Evolutionary conservation across 1,140 invertebrate species (phyloP).

Genomic region (Heliothis virescens): DNA sequence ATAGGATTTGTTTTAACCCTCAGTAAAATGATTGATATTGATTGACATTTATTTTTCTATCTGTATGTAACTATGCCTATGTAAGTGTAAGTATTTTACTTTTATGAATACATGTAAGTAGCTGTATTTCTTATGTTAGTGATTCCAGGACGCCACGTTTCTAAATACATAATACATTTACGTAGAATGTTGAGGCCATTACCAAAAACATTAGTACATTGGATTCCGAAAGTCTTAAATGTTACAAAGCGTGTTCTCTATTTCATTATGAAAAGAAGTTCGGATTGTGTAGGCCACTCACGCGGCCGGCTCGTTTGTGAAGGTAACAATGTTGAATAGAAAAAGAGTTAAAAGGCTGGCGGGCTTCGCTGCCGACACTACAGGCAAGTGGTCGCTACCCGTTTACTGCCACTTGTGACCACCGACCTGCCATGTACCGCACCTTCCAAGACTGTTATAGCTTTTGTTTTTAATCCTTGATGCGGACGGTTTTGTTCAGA

Average conservation of each 20-base stretch:
- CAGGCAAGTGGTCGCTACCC: slow-evolving; percentile 51
- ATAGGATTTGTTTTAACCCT: slow-evolving; percentile 13
- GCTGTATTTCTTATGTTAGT: not conserved
- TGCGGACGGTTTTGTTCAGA: slow-evolving; percentile 3
- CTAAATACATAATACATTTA: slow-evolving; percentile 13
- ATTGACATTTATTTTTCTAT: slow-evolving; percentile 2
- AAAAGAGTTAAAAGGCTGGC: slow-evolving; percentile 69
- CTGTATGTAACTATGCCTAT: not conserved
- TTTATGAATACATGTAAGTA: no score
- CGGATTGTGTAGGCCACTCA: slow-evolving; percentile 74
- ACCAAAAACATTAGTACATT: slow-evolving; percentile 12
- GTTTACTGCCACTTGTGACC: slow-evolving; percentile 53
- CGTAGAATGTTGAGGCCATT: not conserved
- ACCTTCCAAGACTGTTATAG: slow-evolving; percentile 18
- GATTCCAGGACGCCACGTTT: not conserved
- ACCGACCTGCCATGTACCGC: not conserved
- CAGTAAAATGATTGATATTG: not conserved
- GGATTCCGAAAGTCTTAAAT: slow-evolving; percentile 34
- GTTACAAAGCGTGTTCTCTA: slow-evolving; percentile 41
- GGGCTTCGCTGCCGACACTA: slow-evolving; percentile 42
- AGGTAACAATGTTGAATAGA: slow-evolving; percentile 80
- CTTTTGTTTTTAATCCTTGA: slow-evolving; percentile 25
- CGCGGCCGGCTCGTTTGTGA: slow-evolving; percentile 74
- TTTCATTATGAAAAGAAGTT: slow-evolving; percentile 53
- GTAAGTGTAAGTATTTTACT: not conserved